These are phyloP conservation scores for Oryzias dopingdopingensis DNA, from an alignment of 2,797 vertebrate genomes.

Conservation along the genomic window DNA sequence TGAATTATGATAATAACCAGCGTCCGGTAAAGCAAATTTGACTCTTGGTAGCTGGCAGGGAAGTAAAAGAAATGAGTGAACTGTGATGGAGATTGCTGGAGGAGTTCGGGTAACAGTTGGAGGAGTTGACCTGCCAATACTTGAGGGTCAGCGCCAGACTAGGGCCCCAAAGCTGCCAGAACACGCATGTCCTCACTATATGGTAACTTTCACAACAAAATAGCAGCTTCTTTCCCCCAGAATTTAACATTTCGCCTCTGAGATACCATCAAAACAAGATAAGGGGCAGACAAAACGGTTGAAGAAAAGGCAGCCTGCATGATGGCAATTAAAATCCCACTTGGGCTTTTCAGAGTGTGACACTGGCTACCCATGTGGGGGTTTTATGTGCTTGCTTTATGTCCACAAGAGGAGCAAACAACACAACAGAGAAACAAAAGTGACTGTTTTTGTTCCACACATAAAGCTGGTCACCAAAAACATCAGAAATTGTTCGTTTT, in stretches of 20 bases:
- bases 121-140: conserved; percentile 43
- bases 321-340: conserved; percentile 52
- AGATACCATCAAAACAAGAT: background rate
- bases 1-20: conserved; percentile 35
- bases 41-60: conserved; percentile 7
- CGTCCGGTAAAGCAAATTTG: conserved; percentile 24
- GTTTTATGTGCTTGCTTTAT: conserved; percentile 10
- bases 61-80: conserved; percentile 15
- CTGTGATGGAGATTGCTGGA: conserved; percentile 12
- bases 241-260: background rate
- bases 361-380: conserved; percentile 20
- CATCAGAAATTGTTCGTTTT: no score
- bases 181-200: conserved; percentile 15
- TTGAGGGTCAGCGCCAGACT: conserved; percentile 22
- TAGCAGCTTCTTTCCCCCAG: conserved; percentile 5
- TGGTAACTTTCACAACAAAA: conserved; percentile 10
- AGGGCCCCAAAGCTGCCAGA: conserved; percentile 9
- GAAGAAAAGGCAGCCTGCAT: conserved; percentile 5
- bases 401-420: conserved; percentile 13
- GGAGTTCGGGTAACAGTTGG: conserved; percentile 4
- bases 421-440: conserved; percentile 24
- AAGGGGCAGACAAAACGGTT: conserved; percentile 1
- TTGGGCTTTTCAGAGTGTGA: conserved; percentile 7
- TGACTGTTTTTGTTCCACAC: conserved; percentile 2
- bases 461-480: background rate